A percentile compares a stretch with the other conserved stretches of the same genome.
Evolutionary conservation across 2,888 invertebrate species (phyloP).

Genomic region (Drosophila kuntzei): DNA sequence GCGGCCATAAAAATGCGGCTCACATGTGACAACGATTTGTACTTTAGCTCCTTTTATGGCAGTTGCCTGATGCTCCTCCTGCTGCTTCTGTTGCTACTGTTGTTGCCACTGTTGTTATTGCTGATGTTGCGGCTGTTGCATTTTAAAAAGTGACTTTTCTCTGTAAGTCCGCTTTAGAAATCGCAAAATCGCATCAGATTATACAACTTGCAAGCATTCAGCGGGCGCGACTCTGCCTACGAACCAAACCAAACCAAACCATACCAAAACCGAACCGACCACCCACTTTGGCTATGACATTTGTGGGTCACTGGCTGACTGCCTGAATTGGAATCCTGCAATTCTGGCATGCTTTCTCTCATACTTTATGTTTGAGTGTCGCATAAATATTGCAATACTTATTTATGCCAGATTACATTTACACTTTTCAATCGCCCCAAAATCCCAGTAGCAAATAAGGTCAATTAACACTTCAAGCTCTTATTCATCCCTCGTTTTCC

Average conservation of each 20-base stretch:
- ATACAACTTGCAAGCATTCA: constrained; percentile 49
- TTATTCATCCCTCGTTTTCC: background rate
- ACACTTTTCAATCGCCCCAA: constrained; percentile 18
- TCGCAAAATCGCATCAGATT: constrained; percentile 78
- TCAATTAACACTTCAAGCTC: constrained; percentile 45
- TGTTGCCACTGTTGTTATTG: constrained; percentile 5
- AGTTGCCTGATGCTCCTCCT: constrained; percentile 28
- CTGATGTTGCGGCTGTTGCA: constrained; percentile 36
- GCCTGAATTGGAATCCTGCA: background rate
- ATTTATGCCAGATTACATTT: constrained; percentile 19
- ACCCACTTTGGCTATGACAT: constrained; percentile 39
- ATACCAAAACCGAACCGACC: constrained; percentile 10
- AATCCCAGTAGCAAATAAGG: constrained; percentile 45
- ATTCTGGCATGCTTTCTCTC: background rate
- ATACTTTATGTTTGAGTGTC: constrained; percentile 4
- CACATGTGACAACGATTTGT: constrained; percentile 86
- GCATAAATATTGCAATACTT: constrained; percentile 28
- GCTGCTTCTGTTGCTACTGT: constrained; percentile 4
- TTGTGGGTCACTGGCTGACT: constrained; percentile 31
- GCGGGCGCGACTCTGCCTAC: background rate
- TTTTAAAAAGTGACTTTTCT: constrained; percentile 55
- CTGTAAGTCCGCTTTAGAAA: constrained; percentile 57
- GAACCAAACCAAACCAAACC: background rate
- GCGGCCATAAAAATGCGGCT: constrained; percentile 85
- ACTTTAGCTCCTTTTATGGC: constrained; percentile 85